Evolutionary conservation across 64 coral and sea anemone species (phyloP).

Genomic region (Actinia tenebrosa): DNA sequence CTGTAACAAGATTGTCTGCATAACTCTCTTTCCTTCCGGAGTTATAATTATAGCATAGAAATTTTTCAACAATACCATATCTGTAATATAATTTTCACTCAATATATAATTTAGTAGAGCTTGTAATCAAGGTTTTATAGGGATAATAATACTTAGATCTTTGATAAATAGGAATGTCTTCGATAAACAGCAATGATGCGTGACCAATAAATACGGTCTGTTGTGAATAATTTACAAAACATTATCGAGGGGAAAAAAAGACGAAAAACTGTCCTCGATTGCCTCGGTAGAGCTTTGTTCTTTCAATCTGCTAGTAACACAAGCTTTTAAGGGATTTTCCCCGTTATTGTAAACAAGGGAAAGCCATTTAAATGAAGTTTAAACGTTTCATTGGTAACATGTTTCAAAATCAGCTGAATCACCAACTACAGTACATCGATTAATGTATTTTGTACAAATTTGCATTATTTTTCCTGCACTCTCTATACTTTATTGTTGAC

Average conservation of each 20-base stretch:
- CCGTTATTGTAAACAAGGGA: neutral
- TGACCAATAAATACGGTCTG: neutral
- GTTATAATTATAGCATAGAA: constrained; percentile 12
- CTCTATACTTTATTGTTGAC: neutral
- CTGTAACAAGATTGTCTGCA: neutral
- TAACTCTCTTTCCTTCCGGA: constrained; percentile 16
- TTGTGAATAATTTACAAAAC: neutral
- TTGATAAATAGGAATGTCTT: neutral
- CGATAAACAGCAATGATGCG: neutral
- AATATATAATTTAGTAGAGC: neutral
- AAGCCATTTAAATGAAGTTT: neutral
- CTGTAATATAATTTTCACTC: neutral
- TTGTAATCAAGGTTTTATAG: neutral
- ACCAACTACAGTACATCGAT: neutral
- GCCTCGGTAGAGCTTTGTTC: neutral
- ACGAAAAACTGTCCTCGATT: neutral
- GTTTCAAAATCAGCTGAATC: too few relatives aligned
- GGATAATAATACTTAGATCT: neutral
- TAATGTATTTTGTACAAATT: neutral
- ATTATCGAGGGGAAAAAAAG: neutral
- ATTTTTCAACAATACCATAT: neutral
- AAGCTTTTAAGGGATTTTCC: neutral
- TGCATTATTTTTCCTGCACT: neutral
- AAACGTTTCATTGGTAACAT: neutral
- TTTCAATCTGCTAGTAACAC: neutral